Evolutionary conservation across 2,113 vertebrate genomes (phyloP).

Genomic region (Origma solitaria): DNA sequence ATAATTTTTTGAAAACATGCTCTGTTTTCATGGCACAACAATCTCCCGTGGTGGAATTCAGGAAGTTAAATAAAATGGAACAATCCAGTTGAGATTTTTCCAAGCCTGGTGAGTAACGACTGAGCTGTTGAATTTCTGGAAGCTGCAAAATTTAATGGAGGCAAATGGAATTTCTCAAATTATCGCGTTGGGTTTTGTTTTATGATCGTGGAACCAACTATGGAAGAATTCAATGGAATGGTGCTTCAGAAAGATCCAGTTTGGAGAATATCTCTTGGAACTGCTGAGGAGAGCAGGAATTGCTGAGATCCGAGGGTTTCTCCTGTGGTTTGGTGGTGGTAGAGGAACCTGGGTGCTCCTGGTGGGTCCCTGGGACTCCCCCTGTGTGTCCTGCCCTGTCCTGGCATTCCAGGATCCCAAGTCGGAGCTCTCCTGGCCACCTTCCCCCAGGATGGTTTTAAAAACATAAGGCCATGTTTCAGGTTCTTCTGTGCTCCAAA

Average conservation of each 20-base stretch:
- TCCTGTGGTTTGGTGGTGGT: fast-evolving
- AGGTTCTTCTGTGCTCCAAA: neutral
- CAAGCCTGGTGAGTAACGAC: neutral
- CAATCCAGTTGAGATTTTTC: neutral
- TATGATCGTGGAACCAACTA: neutral
- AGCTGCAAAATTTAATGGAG: neutral
- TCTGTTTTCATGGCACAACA: neutral
- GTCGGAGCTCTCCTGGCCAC: neutral
- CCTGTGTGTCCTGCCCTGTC: fast-evolving
- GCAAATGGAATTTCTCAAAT: neutral
- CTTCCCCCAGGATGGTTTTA: neutral
- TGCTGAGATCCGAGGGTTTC: fast-evolving
- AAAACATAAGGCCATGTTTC: neutral
- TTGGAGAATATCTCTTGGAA: neutral
- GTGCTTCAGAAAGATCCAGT: neutral
- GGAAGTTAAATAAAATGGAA: neutral
- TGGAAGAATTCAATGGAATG: neutral
- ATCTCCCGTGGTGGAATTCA: neutral
- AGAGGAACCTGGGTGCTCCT: neutral
- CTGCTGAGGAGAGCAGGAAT: neutral
- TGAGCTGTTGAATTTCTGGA: neutral
- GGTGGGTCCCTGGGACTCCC: neutral
- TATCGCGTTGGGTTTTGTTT: neutral
- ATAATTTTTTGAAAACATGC: neutral
- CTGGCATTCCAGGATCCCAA: neutral